Base-by-base conservation (phyloP, 2,113 vertebrate genomes). In the Serilophus lunatus region DNA sequence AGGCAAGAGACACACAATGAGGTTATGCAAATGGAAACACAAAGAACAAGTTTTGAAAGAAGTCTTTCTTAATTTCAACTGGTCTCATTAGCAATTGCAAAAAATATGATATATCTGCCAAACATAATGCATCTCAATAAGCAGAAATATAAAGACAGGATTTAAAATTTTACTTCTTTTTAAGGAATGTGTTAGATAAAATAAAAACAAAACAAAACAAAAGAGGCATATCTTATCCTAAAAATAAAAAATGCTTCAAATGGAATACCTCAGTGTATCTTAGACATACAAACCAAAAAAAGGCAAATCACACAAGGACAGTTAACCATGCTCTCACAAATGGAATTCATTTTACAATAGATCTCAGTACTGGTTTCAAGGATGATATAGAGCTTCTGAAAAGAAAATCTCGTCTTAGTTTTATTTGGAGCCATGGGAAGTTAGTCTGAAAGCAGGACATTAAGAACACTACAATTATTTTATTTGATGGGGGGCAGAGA, bases 181-280 rank as follows among this genome's bases (percentile, higher is more conserved):
- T 72, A 49, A 23, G 49, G 71, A 84, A 47, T 10, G 4, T 57
- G 4, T 22, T 33, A n/a, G 9, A 5, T 57, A 10, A 81, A 91
- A 70, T 35, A 40, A 36, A 44, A 65, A 45, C n/a, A n/a, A n/a
- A n/a, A n/a, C n/a, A n/a, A 33, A 40, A 19, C 11, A 29, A 5
- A 9, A 33, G 28, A 57, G 5, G 7, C 2, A 1, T 28, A 11
- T 54, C 1, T 1, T 49, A 44, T 11, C 3, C 25, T 45, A 69
- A 70, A 57, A 82, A 49, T 45, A 69, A 70, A 57, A 82, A 49
- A 31, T 24, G 9, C 17, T 53, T 31, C 68, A 82, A 78, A 82
- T 20, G 3, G 16, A 44, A 76, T 59, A 10, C 4, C 12, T 74
- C 25, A 1, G 10, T 45, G 23, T 51, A 51, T 51, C 18, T 82